Conservation (phyloP, 2,888 invertebrate species). For the Hemicrepidius hirtus region DNA sequence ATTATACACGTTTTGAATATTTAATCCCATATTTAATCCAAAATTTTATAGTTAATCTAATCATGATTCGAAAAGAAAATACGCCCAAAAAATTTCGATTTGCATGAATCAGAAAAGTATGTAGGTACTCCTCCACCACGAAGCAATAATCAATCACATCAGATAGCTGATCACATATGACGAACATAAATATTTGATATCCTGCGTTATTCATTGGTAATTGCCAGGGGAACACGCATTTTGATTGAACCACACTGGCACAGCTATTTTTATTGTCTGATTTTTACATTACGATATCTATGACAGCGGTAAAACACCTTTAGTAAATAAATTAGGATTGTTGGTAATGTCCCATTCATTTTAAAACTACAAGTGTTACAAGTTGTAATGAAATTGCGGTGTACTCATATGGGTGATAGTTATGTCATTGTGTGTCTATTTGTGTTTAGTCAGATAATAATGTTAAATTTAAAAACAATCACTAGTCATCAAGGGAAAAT, state of each 20-base stretch:
- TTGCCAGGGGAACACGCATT: slow-evolving; percentile 56
- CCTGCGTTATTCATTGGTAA: slow-evolving; percentile 58
- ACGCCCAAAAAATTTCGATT: slow-evolving; percentile 8
- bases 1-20: neutral
- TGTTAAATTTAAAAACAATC: neutral
- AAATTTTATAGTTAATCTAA: too few relatives aligned
- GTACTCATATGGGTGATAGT: neutral
- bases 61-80: too few relatives aligned
- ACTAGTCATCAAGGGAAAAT: neutral
- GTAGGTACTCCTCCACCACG: slow-evolving; percentile 39
- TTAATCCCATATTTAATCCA: neutral
- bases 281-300: slow-evolving; percentile 47
- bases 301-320: slow-evolving; percentile 38
- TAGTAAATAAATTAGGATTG: slow-evolving; percentile 38
- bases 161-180: slow-evolving; percentile 61
- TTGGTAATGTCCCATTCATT: slow-evolving; percentile 24
- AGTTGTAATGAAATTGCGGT: neutral
- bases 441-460: neutral
- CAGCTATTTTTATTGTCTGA: slow-evolving; percentile 47
- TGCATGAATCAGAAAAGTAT: slow-evolving; percentile 47
- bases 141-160: slow-evolving; percentile 61
- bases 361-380: slow-evolving; percentile 15
- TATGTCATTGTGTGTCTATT: slow-evolving; percentile 1
- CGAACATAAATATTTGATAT: slow-evolving; percentile 60
- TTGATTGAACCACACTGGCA: slow-evolving; percentile 53